Evolutionary conservation across 2,113 vertebrate genomes (phyloP), one percentile per base, ranked within the genome.

Genomic region (Tympanuchus pallidicinctus): DNA sequence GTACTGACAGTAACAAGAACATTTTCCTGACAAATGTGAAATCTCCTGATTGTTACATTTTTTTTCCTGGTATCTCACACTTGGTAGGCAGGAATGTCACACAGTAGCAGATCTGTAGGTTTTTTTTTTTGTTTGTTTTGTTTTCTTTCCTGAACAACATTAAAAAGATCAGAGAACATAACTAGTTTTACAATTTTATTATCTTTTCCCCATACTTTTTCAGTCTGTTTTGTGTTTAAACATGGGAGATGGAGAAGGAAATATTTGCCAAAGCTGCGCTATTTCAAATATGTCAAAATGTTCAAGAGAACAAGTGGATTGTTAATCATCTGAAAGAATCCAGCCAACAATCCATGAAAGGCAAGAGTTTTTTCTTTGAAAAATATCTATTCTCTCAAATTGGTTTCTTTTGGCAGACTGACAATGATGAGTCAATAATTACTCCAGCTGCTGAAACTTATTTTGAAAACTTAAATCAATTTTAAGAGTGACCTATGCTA

Each of bases 381-480:
- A 92, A 66, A 8, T 61, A 61, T 59, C n/a, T 72, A 3, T 86
- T 90, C 42, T 86, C 22, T 82, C 6, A 63, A 25, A 45, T 21
- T 11, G 3, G 10, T 76, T 88, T 7, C 25, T 81, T 48, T 84
- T 80, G 63, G 65, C 70, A 52, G 70, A 72, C 5, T 88, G 79
- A 88, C 67, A 88, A 25, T 28, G 52, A 52, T 59, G 32, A 60
- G 64, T 78, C 70, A 92, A 83, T 88, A 94, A 88, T 85, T 80
- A 52, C 24, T 70, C 13, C 65, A 87, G 22, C n/a, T 47, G 32
- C 8, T 74, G 60, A 92, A 90, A 36, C 20, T 70, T 61, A 75
- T 92, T 95, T 94, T 82, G 52, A 90, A 94, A 86, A n/a, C 40
- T 75, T 66, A 93, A 86, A 76, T 45, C 25, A 73, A 75, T 93